Base-by-base conservation (phyloP, 2,113 vertebrate genomes). In the Phylloscopus trochilus region DNA sequence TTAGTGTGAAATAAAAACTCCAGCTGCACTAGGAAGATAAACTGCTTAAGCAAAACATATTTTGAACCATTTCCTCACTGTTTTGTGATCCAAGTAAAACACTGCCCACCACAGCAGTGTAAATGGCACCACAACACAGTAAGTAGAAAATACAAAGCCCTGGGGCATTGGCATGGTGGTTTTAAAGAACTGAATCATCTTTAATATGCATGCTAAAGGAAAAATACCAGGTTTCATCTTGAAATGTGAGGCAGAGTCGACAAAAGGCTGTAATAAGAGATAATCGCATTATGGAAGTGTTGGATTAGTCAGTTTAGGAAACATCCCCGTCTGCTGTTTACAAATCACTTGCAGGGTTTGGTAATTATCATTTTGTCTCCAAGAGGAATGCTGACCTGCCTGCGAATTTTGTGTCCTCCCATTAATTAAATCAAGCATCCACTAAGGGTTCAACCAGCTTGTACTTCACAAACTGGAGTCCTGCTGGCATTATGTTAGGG, bases 1-100 rank as follows among this genome's bases (percentile, higher is more conserved):
- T 94, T 46, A 93, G 74, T 69, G 75, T 83, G 84, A 93, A 96
- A 87, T 95, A 95, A 95, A 91, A 84, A 12, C 53, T 76, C 41
- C 91, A 92, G 73, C 95, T 95, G 94, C 74, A 87, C 37, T 43
- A 79, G 49, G 19, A 93, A 93, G 94, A 97, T 93, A 93, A 97
- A 95, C 41, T 89, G 37, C 83, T 84, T 82, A 92, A 82, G 78
- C 39, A 87, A 87, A 92, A 91, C 33, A 21, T 56, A 83, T 66
- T 87, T 84, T 56, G 23, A 81, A 92, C 58, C 30, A 68, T 87
- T 92, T 83, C 69, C 64, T 91, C 44, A 62, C 16, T 1, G 1
- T 90, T 95, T 53, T 6, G 6, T 5, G 21, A 84, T 72, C 44
- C 64, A 75, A 87, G 73, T 64, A 73, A 91, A 92, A 75, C 64